These are phyloP conservation scores for Crotalus viridis DNA, from an alignment of 2,113 vertebrate genomes.

Conservation along the genomic window DNA sequence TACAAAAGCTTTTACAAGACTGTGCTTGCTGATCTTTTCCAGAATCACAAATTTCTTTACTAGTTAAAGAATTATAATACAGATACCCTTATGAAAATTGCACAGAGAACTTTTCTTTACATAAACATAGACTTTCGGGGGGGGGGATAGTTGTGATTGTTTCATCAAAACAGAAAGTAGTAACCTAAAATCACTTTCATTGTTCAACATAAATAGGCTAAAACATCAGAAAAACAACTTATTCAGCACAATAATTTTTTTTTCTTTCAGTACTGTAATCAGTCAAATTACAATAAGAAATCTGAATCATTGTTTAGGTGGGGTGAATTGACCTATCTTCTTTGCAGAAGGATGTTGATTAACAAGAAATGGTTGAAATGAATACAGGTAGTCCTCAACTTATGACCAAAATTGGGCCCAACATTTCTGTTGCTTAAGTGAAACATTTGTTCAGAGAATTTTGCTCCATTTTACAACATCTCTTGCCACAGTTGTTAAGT, in stretches of 20 bases:
- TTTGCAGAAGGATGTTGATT: not conserved
- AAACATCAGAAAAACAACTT: not conserved
- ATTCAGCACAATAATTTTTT: not conserved
- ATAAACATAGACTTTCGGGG: not conserved
- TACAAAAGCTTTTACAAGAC: not conserved
- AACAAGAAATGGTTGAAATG: not conserved
- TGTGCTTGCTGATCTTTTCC: not conserved
- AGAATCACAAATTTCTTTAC: not conserved
- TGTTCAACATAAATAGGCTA: not conserved
- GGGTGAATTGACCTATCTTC: not conserved
- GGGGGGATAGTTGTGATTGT: not conserved
- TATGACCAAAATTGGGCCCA: too few species aligned
- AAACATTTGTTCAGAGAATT: too few species aligned
- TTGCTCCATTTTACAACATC: too few species aligned
- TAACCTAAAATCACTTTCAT: not conserved
- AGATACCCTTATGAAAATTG: not conserved
- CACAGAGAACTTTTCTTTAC: not conserved
- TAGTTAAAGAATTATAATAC: not conserved
- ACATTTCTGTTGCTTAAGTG: too few species aligned
- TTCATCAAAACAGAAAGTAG: not conserved
- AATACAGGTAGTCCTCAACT: not conserved
- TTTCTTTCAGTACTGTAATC: not conserved
- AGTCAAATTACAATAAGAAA: not conserved
- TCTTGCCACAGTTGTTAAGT: too few species aligned
- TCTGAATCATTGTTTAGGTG: not conserved